Evolutionary conservation across 2,888 invertebrate genomes (phyloP).

Genomic region (Drosophila atripex): DNA sequence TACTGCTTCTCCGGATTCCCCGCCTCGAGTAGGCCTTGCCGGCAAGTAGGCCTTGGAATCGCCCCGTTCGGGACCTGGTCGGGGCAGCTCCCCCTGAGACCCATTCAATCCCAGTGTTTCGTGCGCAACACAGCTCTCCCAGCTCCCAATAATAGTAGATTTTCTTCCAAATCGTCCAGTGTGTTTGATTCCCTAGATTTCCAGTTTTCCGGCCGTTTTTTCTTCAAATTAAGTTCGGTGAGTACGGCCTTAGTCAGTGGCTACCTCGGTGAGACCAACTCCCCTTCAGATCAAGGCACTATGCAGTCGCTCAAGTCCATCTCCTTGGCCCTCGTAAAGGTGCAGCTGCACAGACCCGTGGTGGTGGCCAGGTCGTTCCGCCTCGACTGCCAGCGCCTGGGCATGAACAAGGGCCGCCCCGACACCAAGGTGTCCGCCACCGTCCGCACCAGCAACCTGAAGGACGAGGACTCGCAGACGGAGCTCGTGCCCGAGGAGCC

Average conservation of each 20-base stretch:
- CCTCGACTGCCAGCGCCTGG: not conserved
- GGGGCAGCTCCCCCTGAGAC: not conserved
- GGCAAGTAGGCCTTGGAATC: not conserved
- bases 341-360: not conserved
- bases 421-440: slow-evolving; percentile 34
- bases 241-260: not conserved
- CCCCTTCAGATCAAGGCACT: not conserved
- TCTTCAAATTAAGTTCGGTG: not conserved
- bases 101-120: not conserved
- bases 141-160: not conserved
- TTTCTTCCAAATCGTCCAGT: not conserved
- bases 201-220: not conserved
- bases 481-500: slow-evolving; percentile 32
- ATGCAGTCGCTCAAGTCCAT: slow-evolving; percentile 1
- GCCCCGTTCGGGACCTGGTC: not conserved
- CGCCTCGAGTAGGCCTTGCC: not conserved
- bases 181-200: not conserved
- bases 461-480: not conserved
- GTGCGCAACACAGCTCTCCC: not conserved
- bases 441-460: slow-evolving; percentile 13
- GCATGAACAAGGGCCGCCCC: not conserved
- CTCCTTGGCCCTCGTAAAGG: not conserved
- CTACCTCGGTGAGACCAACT: too few species aligned
- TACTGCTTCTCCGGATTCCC: not conserved
- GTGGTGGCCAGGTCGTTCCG: not conserved